Evolutionary conservation across 2,797 vertebrate genomes (phyloP).

Genomic region (Sebastolobus alascanus): DNA sequence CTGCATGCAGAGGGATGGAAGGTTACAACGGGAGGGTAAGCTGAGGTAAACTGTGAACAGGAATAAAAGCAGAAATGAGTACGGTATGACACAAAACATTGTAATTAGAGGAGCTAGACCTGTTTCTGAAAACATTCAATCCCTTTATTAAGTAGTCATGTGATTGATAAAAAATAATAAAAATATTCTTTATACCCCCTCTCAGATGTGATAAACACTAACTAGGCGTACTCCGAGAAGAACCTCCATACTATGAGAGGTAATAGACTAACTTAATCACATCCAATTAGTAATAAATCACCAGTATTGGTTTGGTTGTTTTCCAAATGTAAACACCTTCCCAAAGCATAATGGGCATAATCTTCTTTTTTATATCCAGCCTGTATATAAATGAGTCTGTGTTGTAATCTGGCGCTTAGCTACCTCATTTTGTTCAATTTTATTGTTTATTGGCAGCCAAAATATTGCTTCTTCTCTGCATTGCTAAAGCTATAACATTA

Average conservation of each 20-base stretch:
- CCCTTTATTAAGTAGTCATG: not conserved
- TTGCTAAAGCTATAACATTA: constrained; percentile 58
- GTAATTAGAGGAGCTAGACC: not conserved
- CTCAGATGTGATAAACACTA: not conserved
- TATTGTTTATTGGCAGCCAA: constrained; percentile 53
- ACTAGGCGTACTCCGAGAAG: not conserved
- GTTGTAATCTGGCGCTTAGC: constrained; percentile 46
- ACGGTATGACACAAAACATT: not conserved
- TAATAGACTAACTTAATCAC: not conserved
- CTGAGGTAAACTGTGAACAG: constrained; percentile 14
- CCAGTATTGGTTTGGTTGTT: not conserved
- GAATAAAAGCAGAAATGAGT: constrained; percentile 3
- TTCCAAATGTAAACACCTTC: constrained; percentile 17
- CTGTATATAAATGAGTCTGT: constrained; percentile 16
- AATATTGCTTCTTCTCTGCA: constrained; percentile 46
- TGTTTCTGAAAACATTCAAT: not conserved
- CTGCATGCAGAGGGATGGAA: constrained; percentile 35
- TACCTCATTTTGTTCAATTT: constrained; percentile 43
- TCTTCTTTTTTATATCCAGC: constrained; percentile 3
- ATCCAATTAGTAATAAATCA: not conserved
- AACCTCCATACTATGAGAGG: not conserved
- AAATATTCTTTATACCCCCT: not conserved
- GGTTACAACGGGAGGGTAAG: constrained; percentile 24
- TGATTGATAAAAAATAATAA: not conserved
- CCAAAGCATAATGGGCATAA: not conserved